Evolutionary conservation across 1,140 invertebrate genomes (phyloP).

Genomic region (Solenopsis invicta): DNA sequence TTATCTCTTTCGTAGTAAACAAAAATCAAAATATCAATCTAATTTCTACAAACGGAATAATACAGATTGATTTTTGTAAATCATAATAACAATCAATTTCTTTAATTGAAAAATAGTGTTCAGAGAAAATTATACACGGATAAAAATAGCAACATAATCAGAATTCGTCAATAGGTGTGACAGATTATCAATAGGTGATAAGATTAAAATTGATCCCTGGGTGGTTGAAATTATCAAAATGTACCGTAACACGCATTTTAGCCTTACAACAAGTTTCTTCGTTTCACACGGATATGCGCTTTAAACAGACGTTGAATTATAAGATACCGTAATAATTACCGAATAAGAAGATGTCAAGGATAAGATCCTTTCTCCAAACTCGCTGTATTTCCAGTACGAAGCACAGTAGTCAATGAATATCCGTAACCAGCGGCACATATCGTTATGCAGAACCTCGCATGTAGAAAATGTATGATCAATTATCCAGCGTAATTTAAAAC

Average conservation of each 20-base stretch:
- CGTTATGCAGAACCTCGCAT: background rate
- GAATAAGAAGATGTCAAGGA: slow-evolving; percentile 74
- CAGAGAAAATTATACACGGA: background rate
- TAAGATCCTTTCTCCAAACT: slow-evolving; percentile 61
- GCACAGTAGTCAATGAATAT: background rate
- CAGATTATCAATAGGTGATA: slow-evolving; percentile 32
- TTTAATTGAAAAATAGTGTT: slow-evolving; percentile 19
- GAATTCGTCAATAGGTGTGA: background rate
- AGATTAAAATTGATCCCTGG: slow-evolving; percentile 11
- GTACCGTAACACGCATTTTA: background rate
- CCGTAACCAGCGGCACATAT: background rate
- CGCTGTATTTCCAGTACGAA: background rate
- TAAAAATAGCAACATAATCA: slow-evolving; percentile 1
- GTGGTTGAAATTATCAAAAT: background rate
- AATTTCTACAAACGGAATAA: slow-evolving; percentile 2
- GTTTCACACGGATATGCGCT: background rate
- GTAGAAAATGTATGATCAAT: background rate
- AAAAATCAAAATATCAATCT: background rate
- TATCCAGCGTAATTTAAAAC: slow-evolving; percentile 1
- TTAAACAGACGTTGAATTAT: background rate
- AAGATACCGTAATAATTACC: slow-evolving; percentile 63
- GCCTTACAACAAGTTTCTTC: background rate
- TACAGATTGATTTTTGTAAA: background rate
- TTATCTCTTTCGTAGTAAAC: background rate
- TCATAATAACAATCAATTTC: background rate